Base-by-base conservation (phyloP, 2,113 vertebrate genomes). In the Blennius ocellaris region DNA sequence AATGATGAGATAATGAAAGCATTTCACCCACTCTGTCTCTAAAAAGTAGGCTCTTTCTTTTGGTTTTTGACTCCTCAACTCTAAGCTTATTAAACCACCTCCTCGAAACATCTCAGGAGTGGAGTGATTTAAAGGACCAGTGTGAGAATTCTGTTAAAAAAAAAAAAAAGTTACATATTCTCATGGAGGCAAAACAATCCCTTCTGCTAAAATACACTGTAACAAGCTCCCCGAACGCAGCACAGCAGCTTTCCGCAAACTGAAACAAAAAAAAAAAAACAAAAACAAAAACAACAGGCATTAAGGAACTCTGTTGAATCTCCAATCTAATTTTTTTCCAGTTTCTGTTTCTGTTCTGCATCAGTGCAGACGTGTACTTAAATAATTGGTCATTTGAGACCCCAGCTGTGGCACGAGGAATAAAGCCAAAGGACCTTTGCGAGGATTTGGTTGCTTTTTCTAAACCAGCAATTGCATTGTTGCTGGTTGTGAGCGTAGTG, bases 171-270 rank as follows among this genome's bases (percentile, higher is more conserved):
- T 30, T 30, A 4, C 2, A 30, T 30, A 30, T 57, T 78, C 36
- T 55, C 60, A 70, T 1, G n/a, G 62, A 51, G 39, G 48, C 6
- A 47, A 45, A 68, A 52, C 4, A 77, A 11, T 10, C 21, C 21
- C 11, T 69, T 66, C 38, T 60, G 12, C 60, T 41, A 52, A 69
- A 76, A 75, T 7, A 69, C 54, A 58, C 16, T 7, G 10, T 81
- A 82, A 78, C 54, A 59, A 89, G 71, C 65, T 85, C 80, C 70
- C 72, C 11, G 16, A 75, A 70, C 61, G 69, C 53, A n/a, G 40
- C 12, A 48, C 7, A 41, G 61, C 50, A 50, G 61, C 36, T 61
- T 63, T 67, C 21, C 12, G 77, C 16, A 74, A 57, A 83, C 39
- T 30, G 21, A 30, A 30, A 8, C 7, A 36, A 78, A 73, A 30